Evolutionary conservation across 1,140 invertebrate genomes (phyloP), one percentile per base, ranked within the genome.

Genomic region (Drosophila albomicans): DNA sequence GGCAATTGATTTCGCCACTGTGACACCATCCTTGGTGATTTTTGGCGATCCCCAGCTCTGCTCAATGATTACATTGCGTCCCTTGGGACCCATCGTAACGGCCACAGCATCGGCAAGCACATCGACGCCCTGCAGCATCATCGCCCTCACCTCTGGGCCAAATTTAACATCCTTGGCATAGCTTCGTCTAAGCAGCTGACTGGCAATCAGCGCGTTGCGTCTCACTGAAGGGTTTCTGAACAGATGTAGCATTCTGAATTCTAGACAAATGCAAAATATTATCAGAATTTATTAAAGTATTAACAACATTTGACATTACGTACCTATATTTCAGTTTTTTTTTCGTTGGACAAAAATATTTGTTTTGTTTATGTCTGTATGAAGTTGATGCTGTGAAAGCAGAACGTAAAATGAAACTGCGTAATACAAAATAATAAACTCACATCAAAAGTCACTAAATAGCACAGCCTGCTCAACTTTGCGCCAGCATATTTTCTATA

Each of bases 11-110:
- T 99, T 99, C 11, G 99, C 99, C 48, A 99, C 99, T 1, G 99
- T 99, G 0, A 99, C 99, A 80, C 99, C 99, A 93, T 99, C 99
- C 94, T 99, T 99, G 28, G 99, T 99, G 88, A 99, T 99, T 93
- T 99, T 99, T 7, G 99, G 99, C 61, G 97, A 98, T 5, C 99
- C 99, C 99, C 99, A 99, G n/a, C 97, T 98, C 93, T 99, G 99
- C 93, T 99, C 99, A 75, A 99, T 94, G 84, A 99, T 99, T 8
- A 99, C 99, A 93, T 99, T 99, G 78, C 99, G 95, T 49, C 99
- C 99, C 95, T 99, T 99, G 62, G 99, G 99, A 30, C 99, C 99
- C 98, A 99, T 99, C 41, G 99, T 99, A 16, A 99, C 98, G 5
- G 99, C 98, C 13, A 99, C 99, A 32, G 99, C 98, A 94, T 99